Conservation (phyloP, 1,140 invertebrate species). For the Tetramorium simillimum region DNA sequence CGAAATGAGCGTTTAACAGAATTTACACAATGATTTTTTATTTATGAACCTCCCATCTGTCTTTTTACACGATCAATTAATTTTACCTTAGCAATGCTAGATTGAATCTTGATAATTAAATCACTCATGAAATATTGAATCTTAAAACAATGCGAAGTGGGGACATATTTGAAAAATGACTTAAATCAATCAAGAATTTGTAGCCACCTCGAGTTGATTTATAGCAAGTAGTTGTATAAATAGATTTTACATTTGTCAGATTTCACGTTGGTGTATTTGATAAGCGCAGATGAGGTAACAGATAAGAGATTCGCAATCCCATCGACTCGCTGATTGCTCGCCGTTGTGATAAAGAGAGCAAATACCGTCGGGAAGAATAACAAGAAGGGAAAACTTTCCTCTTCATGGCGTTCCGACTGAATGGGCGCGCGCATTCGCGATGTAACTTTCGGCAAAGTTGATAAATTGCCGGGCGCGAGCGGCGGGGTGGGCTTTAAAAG, state of each 20-base stretch:
- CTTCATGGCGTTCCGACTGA: neutral
- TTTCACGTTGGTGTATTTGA: neutral
- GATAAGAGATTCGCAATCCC: constrained; percentile 1
- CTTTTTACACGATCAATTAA: neutral
- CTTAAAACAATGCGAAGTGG: neutral
- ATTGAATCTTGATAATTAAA: neutral
- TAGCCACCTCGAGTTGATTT: neutral
- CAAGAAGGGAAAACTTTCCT: constrained; percentile 20
- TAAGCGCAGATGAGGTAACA: constrained; percentile 20
- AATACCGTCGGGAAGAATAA: constrained; percentile 12
- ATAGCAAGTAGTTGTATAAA: neutral
- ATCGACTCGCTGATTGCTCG: constrained; percentile 8
- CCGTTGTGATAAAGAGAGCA: constrained; percentile 36
- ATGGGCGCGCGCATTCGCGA: neutral
- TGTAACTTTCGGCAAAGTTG: constrained; percentile 46
- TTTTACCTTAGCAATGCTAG: neutral
- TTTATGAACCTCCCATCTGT: neutral
- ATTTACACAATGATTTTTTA: neutral
- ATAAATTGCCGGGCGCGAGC: neutral
- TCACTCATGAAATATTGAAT: neutral
- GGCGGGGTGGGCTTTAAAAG: neutral
- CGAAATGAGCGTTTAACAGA: neutral
- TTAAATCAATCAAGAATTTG: neutral
- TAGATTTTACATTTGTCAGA: neutral
- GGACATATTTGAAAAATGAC: neutral